Percentiles rank a stretch among this genome's conserved stretches.
Conservation (phyloP, 2,797 vertebrate species). For the Amazona finschi region DNA sequence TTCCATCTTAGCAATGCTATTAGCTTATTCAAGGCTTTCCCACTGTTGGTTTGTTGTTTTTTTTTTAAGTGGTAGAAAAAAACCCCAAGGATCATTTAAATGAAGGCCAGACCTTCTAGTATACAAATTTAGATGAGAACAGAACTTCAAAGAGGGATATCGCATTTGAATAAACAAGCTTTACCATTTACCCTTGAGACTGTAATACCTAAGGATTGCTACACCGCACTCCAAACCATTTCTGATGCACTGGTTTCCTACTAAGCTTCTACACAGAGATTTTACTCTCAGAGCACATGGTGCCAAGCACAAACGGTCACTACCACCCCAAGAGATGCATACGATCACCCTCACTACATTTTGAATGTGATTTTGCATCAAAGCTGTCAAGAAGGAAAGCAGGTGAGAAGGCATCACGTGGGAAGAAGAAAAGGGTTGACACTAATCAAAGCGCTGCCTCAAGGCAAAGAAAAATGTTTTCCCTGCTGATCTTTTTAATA, state of each 20-base stretch:
- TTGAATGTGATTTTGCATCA: neutral
- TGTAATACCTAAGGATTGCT: neutral
- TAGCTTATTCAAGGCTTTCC: slow-evolving; percentile 33
- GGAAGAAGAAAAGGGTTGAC: slow-evolving; percentile 38
- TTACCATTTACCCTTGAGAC: slow-evolving; percentile 24
- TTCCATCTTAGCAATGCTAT: neutral
- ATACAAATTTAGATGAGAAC: slow-evolving; percentile 37
- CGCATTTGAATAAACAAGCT: slow-evolving; percentile 46
- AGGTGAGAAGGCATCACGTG: neutral
- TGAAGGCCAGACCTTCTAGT: slow-evolving; percentile 48
- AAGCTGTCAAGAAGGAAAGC: neutral
- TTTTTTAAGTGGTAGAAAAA: neutral
- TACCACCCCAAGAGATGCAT: neutral
- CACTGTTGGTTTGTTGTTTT: neutral
- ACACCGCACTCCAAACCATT: neutral
- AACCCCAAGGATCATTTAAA: slow-evolving; percentile 33
- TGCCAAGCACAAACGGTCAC: neutral
- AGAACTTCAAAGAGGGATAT: slow-evolving; percentile 50
- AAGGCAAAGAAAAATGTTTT: slow-evolving; percentile 53
- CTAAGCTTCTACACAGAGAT: neutral
- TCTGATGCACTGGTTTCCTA: neutral
- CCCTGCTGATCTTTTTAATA: slow-evolving; percentile 70
- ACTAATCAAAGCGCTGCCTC: slow-evolving; percentile 27
- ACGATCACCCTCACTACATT: neutral
- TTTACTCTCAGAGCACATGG: neutral